Conservation (phyloP, 2,888 invertebrate species). For the Apomyelois bistriatella region DNA sequence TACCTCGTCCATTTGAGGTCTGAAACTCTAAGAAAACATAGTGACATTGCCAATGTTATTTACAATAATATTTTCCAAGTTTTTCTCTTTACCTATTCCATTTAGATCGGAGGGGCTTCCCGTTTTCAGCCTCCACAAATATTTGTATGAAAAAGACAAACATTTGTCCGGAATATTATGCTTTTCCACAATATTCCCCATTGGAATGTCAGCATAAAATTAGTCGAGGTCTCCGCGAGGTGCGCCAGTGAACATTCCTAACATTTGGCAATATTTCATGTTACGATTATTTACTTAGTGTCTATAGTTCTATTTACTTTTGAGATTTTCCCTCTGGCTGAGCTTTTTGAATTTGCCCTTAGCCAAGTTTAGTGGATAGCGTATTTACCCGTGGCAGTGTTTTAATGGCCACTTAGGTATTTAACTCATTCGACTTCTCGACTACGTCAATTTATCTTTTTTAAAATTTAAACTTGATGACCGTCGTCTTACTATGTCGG, state of each 20-base stretch:
- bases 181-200: slow-evolving; percentile 6
- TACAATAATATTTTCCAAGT: not conserved
- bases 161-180: slow-evolving; percentile 10
- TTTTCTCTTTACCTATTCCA: slow-evolving; percentile 10
- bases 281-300: not conserved
- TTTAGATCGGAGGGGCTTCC: slow-evolving; percentile 4
- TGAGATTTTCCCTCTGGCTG: too few relatives aligned
- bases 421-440: too few relatives aligned
- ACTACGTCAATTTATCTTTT: too few relatives aligned
- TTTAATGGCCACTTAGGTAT: too few relatives aligned
- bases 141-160: slow-evolving; percentile 13
- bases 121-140: slow-evolving; percentile 5
- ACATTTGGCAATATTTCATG: not conserved
- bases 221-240: not conserved
- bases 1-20: too few relatives aligned
- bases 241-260: not conserved
- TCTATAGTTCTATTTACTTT: too few relatives aligned
- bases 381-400: too few relatives aligned
- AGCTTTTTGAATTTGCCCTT: too few relatives aligned
- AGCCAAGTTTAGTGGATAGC: too few relatives aligned
- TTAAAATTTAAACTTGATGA: too few relatives aligned
- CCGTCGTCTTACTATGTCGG: too few relatives aligned
- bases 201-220: slow-evolving; percentile 12
- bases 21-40: not conserved
- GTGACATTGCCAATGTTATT: not conserved